A percentile compares a stretch with the other conserved stretches of the same genome.
These are phyloP conservation scores for Cynopterus brachyotis DNA, from an alignment of 2,113 vertebrate genomes.

Conservation along the genomic window DNA sequence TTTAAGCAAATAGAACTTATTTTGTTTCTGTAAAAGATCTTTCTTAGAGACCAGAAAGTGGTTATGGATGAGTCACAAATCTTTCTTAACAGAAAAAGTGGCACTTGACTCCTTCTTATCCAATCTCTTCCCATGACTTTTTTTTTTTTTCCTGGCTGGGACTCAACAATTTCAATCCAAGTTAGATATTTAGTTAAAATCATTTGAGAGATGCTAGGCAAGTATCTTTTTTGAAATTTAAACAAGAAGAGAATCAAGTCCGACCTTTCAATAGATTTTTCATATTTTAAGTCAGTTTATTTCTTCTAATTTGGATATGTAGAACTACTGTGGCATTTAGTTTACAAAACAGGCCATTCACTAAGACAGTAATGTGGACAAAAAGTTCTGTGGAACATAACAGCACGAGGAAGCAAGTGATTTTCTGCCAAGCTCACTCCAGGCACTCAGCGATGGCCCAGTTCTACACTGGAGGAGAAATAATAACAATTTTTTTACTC, in stretches of 20 bases:
- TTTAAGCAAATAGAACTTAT: neutral
- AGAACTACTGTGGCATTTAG: neutral
- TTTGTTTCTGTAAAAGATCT: conserved; percentile 7
- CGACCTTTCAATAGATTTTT: neutral
- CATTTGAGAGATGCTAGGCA: neutral
- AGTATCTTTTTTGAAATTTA: neutral
- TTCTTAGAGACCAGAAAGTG: neutral
- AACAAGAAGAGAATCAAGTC: neutral
- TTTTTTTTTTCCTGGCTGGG: neutral
- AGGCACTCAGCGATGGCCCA: conserved; percentile 9
- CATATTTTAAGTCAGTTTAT: neutral
- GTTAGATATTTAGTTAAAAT: neutral
- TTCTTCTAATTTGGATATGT: neutral
- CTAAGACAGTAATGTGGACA: neutral
- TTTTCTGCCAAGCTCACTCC: conserved; percentile 32
- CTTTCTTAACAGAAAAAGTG: neutral
- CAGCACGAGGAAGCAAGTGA: neutral
- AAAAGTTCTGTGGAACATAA: neutral
- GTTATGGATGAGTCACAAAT: neutral
- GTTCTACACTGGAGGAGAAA: neutral
- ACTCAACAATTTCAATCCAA: neutral
- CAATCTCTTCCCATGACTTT: neutral
- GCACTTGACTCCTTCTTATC: neutral
- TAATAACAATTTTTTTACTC: neutral
- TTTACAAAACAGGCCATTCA: conserved; percentile 27